Evolutionary conservation across 1,140 invertebrate species (phyloP), one percentile per base, ranked within the genome.

Genomic region (Centruroides sculpturatus): DNA sequence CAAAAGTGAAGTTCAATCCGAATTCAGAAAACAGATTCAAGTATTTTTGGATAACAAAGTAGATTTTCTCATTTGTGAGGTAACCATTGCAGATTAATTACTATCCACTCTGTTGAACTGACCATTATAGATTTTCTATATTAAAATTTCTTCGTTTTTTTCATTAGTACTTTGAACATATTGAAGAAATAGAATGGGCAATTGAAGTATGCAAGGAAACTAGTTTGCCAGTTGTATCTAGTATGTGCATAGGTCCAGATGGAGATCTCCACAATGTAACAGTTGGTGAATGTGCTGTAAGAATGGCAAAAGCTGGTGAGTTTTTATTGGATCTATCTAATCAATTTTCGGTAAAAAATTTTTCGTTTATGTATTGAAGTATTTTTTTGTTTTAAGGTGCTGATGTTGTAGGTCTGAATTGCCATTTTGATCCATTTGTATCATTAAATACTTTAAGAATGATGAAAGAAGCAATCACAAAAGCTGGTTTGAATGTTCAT

Each of bases 161-260:
- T 34, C n/a, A 58, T 11, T 65, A 76, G 74, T 76, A 76, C 64
- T 76, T 75, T 62, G 75, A 76, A 62, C 75, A 76, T 61, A 68
- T 76, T 5, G 75, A 76, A 64, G 75, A 76, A 61, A 74, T 74
- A 54, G 75, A 73, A 60, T 75, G 74, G 75, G 75, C 75, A 4
- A 74, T 76, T 55, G 71, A 75, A 59, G 71, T 71, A 5, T 71
- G 69, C 56, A 67, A 67, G 41, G 64, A 67, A 48, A 68, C 66
- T 4, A 62, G 64, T 8, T 57, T 71, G 12, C 68, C 74, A 0
- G 72, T 76, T 6, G 73, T 71, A 11, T 67, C 73, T 5, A 71
- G 68, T 58, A 75, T 76, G 74, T 76, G 75, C 61, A 76, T 76
- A 36, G 75, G 75, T 47, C 69, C 72, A 6, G 67, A 76, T 51